A percentile compares a stretch with the other conserved stretches of the same genome.
Conservation (phyloP, 2,113 vertebrate species). For the Tamias sibiricus region DNA sequence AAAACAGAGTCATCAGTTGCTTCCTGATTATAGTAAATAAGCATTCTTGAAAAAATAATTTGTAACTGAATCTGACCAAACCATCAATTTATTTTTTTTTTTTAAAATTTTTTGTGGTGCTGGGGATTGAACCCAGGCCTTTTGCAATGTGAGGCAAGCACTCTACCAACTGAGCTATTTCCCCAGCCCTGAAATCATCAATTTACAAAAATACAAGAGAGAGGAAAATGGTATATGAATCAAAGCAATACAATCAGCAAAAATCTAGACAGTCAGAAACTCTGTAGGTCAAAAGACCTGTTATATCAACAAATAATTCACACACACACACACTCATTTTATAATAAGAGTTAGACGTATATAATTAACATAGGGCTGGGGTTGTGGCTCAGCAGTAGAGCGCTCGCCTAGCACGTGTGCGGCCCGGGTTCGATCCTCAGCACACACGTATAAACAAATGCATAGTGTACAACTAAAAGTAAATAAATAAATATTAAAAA, state of each 20-base stretch:
- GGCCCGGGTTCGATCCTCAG: too few relatives aligned
- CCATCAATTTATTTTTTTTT: neutral
- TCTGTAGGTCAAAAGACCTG: neutral
- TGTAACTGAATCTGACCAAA: neutral
- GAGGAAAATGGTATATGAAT: neutral
- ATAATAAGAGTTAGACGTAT: neutral
- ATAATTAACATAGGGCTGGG: too few relatives aligned
- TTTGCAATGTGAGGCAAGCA: too few relatives aligned
- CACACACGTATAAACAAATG: too few relatives aligned
- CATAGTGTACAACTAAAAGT: too few relatives aligned
- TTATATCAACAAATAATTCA: constrained; percentile 37
- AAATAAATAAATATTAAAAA: too few relatives aligned
- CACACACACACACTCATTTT: neutral
- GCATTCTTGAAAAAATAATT: neutral
- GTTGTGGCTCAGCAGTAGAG: too few relatives aligned
- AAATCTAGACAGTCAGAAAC: neutral
- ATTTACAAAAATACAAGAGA: neutral
- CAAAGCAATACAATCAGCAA: neutral
- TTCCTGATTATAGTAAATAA: neutral
- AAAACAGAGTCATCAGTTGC: neutral
- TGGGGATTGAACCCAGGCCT: too few relatives aligned
- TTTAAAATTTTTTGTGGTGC: too few relatives aligned
- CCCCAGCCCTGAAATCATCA: neutral
- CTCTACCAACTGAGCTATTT: too few relatives aligned
- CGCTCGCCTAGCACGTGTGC: too few relatives aligned